Conservation (phyloP, 1,140 invertebrate genomes). For the Diabrotica undecimpunctata region DNA sequence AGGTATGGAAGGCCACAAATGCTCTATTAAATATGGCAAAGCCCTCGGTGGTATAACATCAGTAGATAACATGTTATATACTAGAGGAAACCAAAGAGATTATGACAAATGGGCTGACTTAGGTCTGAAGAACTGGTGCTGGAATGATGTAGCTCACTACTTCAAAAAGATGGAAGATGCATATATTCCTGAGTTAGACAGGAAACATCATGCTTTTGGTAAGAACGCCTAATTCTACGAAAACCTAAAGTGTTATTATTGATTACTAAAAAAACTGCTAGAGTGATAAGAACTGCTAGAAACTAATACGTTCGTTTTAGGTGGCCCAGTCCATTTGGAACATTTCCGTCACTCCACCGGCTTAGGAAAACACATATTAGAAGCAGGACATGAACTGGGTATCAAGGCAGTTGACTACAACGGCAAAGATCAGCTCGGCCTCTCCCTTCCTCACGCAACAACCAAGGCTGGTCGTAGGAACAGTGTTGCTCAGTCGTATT, state of each 20-base stretch:
- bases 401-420: conserved; percentile 60
- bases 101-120: conserved; percentile 64
- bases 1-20: conserved; percentile 51
- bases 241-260: too few relatives aligned
- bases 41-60: conserved; percentile 72
- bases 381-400: conserved; percentile 57
- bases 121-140: conserved; percentile 79
- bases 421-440: conserved; percentile 59
- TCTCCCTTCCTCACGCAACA: conserved; percentile 65
- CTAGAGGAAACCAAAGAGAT: conserved; percentile 68
- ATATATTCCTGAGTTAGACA: conserved; percentile 55
- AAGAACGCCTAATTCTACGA: neutral
- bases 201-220: conserved; percentile 51
- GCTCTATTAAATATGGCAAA: conserved; percentile 59
- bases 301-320: conserved; percentile 15
- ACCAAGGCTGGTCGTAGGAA: conserved; percentile 52
- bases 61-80: conserved; percentile 86
- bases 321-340: conserved; percentile 58
- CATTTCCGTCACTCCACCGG: conserved; percentile 51
- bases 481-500: conserved; percentile 56
- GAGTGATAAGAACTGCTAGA: too few relatives aligned
- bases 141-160: conserved; percentile 73
- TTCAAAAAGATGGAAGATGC: conserved; percentile 78
- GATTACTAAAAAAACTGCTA: too few relatives aligned
- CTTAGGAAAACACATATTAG: conserved; percentile 55